These are phyloP conservation scores for Nebria salina DNA, from an alignment of 2,888 invertebrate genomes.

Conservation along the genomic window DNA sequence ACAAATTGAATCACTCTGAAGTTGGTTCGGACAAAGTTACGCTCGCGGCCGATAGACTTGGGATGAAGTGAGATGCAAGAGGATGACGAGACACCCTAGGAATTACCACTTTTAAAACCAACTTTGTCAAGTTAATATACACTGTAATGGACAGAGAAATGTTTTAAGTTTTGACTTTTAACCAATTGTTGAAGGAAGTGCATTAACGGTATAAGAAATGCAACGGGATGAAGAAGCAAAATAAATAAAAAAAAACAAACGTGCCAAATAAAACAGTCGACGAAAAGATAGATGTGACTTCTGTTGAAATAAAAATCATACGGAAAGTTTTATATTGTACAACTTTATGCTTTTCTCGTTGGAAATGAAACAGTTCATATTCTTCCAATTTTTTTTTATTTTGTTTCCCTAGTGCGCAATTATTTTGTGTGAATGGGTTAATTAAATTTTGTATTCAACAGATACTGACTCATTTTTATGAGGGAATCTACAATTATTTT, in stretches of 20 bases:
- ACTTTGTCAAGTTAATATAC: constrained; percentile 27
- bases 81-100: neutral
- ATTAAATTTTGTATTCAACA: neutral
- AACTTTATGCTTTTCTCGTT: neutral
- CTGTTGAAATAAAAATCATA: neutral
- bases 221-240: neutral
- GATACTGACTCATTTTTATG: neutral
- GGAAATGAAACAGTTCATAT: neutral
- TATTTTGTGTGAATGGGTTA: neutral
- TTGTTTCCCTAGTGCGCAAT: neutral
- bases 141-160: constrained; percentile 5
- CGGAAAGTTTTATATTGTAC: neutral
- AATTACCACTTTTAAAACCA: constrained; percentile 29
- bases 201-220: constrained; percentile 19
- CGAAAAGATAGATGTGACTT: constrained; percentile 1
- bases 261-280: neutral
- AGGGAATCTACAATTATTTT: too few species aligned
- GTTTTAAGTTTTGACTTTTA: constrained; percentile 28
- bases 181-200: constrained; percentile 23
- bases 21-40: neutral
- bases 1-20: constrained; percentile 21
- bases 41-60: neutral
- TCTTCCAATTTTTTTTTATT: neutral
- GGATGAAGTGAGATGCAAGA: neutral
- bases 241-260: neutral